phyloP scores from a whole-genome alignment of 2,888 invertebrate genomes.

The Eupithecia inturbata region DNA sequence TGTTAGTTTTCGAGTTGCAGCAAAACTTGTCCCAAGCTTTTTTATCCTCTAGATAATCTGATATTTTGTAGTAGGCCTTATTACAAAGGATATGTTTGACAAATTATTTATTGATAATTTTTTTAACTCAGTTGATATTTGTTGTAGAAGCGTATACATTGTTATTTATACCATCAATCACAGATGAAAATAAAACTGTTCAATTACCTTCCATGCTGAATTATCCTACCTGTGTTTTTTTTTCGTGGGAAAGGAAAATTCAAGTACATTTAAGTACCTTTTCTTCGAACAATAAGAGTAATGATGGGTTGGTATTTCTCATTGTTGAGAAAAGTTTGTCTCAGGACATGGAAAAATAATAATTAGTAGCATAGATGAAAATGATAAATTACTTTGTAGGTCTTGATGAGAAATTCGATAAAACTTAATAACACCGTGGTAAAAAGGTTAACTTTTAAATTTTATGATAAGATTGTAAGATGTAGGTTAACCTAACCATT shows the following conservation, averaged over 20 bases:
- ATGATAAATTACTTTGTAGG: conserved; percentile 25
- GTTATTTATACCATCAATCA: background rate
- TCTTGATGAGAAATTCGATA: conserved; percentile 15
- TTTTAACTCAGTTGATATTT: no score
- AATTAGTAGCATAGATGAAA: conserved; percentile 26
- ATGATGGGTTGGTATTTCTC: conserved; percentile 27
- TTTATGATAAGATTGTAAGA: background rate
- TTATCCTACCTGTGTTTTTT: conserved; percentile 41
- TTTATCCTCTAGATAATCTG: no score
- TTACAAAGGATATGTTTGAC: no score
- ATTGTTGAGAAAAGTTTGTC: conserved; percentile 31
- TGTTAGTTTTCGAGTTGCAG: no score
- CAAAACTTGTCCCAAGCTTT: no score
- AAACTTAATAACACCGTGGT: background rate
- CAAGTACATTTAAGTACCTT: conserved; percentile 19
- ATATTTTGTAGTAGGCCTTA: no score
- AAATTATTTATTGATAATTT: no score
- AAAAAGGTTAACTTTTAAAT: background rate
- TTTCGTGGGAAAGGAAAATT: conserved; percentile 44
- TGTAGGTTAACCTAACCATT: background rate
- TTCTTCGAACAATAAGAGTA: conserved; percentile 36
- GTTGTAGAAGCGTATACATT: no score
- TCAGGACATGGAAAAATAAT: conserved; percentile 33
- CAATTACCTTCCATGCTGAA: conserved; percentile 24
- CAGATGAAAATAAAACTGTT: conserved; percentile 39